These are phyloP conservation scores for Acanthosepion pharaonis DNA, from an alignment of 2,888 invertebrate species.

Conservation along the genomic window DNA sequence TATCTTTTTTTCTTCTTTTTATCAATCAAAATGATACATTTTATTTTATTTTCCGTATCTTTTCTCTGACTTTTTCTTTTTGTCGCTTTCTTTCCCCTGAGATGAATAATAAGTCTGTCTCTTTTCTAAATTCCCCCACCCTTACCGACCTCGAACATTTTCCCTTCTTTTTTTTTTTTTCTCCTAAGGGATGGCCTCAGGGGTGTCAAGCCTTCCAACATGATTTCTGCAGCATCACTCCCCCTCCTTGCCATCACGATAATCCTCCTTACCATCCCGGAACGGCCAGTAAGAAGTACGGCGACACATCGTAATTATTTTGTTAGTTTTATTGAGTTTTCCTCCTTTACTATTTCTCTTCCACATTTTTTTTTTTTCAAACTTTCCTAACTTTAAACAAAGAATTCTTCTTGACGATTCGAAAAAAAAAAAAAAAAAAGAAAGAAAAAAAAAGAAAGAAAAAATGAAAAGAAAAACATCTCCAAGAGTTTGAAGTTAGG, in stretches of 20 bases:
- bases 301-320: conserved; percentile 9
- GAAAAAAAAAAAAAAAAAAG: not conserved
- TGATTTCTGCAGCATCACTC: not conserved
- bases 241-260: not conserved
- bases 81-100: not conserved
- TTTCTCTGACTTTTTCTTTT: not conserved
- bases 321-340: not conserved
- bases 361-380: not conserved
- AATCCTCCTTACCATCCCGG: not conserved
- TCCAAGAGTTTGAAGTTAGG: not conserved
- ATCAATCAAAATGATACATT: not conserved
- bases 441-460: no score
- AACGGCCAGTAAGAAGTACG: not conserved
- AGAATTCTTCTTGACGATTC: not conserved
- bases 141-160: not conserved
- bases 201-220: not conserved
- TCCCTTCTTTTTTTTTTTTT: no score
- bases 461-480: no score
- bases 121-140: not conserved
- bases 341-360: no score
- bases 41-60: not conserved
- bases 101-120: not conserved
- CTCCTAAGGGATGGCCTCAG: not conserved
- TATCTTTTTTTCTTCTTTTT: not conserved
- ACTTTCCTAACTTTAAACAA: conserved; percentile 33